Conservation (phyloP, 2,888 invertebrate genomes). For the Meta bourneti region DNA sequence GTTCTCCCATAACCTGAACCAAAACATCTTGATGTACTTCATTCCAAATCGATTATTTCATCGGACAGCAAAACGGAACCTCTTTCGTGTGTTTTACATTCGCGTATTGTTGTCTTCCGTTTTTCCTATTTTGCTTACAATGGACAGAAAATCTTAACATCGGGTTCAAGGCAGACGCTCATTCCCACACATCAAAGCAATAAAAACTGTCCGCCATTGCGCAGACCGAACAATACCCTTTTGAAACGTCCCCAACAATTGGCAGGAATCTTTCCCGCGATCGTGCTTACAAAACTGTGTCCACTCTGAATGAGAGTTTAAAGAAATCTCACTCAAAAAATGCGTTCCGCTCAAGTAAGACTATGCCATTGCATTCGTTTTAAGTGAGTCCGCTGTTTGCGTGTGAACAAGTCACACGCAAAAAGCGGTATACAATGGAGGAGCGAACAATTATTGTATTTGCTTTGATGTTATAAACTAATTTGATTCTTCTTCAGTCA, state of each 20-base stretch:
- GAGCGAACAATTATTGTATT: constrained; percentile 1
- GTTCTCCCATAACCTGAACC: too few species aligned
- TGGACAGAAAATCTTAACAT: neutral
- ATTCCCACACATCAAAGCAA: constrained; percentile 3
- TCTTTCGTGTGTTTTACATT: too few species aligned
- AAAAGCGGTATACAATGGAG: constrained; percentile 6
- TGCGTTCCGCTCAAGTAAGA: constrained; percentile 48
- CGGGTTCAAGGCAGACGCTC: neutral
- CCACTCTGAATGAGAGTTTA: constrained; percentile 42
- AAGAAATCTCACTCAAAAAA: constrained; percentile 38
- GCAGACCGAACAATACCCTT: constrained; percentile 34
- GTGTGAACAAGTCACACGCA: constrained; percentile 37
- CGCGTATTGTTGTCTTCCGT: too few species aligned
- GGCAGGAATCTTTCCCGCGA: constrained; percentile 20
- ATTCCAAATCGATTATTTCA: too few species aligned
- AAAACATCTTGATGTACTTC: too few species aligned
- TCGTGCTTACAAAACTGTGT: constrained; percentile 63
- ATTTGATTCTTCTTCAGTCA: neutral
- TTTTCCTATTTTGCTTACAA: neutral
- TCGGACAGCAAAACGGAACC: too few species aligned
- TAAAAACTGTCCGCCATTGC: neutral
- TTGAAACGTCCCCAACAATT: constrained; percentile 32
- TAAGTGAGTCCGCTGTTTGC: neutral
- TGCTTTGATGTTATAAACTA: neutral
- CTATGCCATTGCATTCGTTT: neutral